phyloP scores from a whole-genome alignment of 2,888 invertebrate genomes.

The Xestia sexstrigata region DNA sequence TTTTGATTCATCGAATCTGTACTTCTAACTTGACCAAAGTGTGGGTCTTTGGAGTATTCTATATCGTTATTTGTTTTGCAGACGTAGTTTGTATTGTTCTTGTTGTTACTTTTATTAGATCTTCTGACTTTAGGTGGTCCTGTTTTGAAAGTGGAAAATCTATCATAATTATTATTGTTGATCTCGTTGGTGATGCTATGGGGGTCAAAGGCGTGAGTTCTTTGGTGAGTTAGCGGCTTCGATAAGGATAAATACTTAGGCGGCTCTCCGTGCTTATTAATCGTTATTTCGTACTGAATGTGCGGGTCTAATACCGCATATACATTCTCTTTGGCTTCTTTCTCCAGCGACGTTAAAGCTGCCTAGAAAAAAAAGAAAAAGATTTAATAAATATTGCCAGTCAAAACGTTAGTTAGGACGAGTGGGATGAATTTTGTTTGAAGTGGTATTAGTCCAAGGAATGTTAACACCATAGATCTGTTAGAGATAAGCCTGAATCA shows the following conservation, averaged over 20 bases:
- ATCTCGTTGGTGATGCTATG: slow-evolving; percentile 80
- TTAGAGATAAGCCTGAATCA: not conserved
- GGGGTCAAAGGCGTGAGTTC: slow-evolving; percentile 86
- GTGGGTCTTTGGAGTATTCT: slow-evolving; percentile 85
- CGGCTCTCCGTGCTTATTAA: slow-evolving; percentile 89
- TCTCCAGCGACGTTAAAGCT: slow-evolving; percentile 87
- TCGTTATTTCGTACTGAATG: slow-evolving; percentile 90
- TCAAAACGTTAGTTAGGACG: not conserved
- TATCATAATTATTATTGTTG: slow-evolving; percentile 80
- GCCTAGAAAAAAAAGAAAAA: slow-evolving; percentile 77
- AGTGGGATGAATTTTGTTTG: slow-evolving; percentile 19
- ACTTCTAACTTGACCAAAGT: slow-evolving; percentile 78
- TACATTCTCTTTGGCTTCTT: slow-evolving; percentile 90
- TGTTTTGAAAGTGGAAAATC: slow-evolving; percentile 81
- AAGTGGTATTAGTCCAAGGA: slow-evolving; percentile 11
- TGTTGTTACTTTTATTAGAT: slow-evolving; percentile 80
- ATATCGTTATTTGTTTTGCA: slow-evolving; percentile 85
- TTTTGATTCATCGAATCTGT: slow-evolving; percentile 69
- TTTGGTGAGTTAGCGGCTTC: slow-evolving; percentile 89
- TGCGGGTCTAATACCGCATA: slow-evolving; percentile 90
- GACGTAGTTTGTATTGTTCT: slow-evolving; percentile 73
- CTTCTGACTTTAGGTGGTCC: slow-evolving; percentile 79
- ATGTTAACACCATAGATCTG: slow-evolving; percentile 28
- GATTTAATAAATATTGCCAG: slow-evolving; percentile 1
- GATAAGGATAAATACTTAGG: slow-evolving; percentile 89